Percentiles rank a stretch among this genome's conserved stretches.
Conservation (phyloP, 2,113 vertebrate species). For the Oryzias woworae region DNA sequence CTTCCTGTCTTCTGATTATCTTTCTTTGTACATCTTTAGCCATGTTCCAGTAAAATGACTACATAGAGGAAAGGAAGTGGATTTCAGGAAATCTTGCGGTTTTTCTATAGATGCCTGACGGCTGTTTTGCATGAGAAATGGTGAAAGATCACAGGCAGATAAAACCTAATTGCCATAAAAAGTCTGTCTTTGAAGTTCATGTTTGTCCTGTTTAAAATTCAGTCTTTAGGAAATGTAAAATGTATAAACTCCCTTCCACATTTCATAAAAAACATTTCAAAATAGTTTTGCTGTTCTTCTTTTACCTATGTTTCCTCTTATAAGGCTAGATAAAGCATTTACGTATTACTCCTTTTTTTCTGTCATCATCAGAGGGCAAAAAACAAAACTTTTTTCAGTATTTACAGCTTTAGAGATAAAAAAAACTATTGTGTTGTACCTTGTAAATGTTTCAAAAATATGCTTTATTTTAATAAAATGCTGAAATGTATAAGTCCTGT, state of each 20-base stretch:
- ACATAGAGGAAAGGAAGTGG: slow-evolving; percentile 6
- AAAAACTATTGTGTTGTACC: too few relatives aligned
- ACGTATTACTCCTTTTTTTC: too few relatives aligned
- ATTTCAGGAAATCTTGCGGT: slow-evolving; percentile 25
- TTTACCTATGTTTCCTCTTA: too few relatives aligned
- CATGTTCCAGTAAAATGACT: background rate
- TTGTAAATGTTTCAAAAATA: too few relatives aligned
- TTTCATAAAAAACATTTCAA: background rate
- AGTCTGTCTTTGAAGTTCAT: slow-evolving; percentile 44
- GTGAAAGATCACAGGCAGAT: slow-evolving; percentile 35
- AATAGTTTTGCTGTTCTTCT: background rate
- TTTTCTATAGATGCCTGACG: slow-evolving; percentile 27
- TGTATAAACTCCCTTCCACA: background rate
- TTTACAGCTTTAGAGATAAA: too few relatives aligned
- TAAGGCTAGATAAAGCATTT: too few relatives aligned
- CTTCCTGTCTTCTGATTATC: too few relatives aligned
- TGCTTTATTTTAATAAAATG: too few relatives aligned
- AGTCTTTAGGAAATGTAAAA: slow-evolving; percentile 12
- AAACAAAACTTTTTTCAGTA: too few relatives aligned
- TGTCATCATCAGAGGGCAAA: too few relatives aligned
- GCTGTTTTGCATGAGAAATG: slow-evolving; percentile 5
- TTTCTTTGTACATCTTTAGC: too few relatives aligned
- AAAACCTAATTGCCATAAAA: slow-evolving; percentile 35
- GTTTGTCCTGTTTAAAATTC: slow-evolving; percentile 16
- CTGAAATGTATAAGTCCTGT: too few relatives aligned